Conservation (phyloP, 2,113 vertebrate genomes). For the Tautogolabrus adspersus region DNA sequence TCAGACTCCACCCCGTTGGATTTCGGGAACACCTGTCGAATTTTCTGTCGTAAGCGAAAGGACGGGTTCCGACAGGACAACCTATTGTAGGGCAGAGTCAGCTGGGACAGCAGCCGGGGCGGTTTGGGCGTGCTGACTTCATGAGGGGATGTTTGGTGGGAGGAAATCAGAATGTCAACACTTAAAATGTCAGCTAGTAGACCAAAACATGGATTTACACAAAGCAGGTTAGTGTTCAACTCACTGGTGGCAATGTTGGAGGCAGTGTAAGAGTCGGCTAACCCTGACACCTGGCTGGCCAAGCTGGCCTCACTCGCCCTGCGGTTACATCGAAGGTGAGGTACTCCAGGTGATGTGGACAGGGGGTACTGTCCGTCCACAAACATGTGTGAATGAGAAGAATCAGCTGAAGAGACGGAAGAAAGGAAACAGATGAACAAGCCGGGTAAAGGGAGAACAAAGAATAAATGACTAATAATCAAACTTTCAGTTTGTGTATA, state of each 20-base stretch:
- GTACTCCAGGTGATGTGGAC: slow-evolving; percentile 84
- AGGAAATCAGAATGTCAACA: slow-evolving; percentile 58
- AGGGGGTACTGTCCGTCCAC: slow-evolving; percentile 79
- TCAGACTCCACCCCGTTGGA: slow-evolving; percentile 73
- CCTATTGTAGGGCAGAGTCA: slow-evolving; percentile 87
- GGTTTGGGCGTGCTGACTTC: slow-evolving; percentile 83
- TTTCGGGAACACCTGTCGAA: slow-evolving; percentile 65
- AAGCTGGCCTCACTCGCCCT: slow-evolving; percentile 95
- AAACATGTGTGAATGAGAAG: slow-evolving; percentile 81
- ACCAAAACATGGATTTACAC: slow-evolving; percentile 41
- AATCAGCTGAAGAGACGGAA: slow-evolving; percentile 67
- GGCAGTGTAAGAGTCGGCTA: slow-evolving; percentile 93
- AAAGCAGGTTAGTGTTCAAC: slow-evolving; percentile 58
- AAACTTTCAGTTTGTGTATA: too few relatives aligned
- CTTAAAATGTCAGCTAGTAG: slow-evolving; percentile 25
- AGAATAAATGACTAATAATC: too few relatives aligned
- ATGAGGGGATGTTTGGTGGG: slow-evolving; percentile 75
- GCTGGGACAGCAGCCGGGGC: slow-evolving; percentile 89
- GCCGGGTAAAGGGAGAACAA: too few relatives aligned
- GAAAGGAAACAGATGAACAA: slow-evolving; percentile 5
- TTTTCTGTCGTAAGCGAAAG: slow-evolving; percentile 73
- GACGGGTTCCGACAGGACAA: slow-evolving; percentile 76
- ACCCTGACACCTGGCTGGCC: slow-evolving; percentile 94
- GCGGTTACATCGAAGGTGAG: slow-evolving; percentile 84
- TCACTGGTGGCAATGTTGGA: slow-evolving; percentile 97